Evolutionary conservation across 2,113 vertebrate genomes (phyloP), one percentile per base, ranked within the genome.

Genomic region (Ceratotherium simum): DNA sequence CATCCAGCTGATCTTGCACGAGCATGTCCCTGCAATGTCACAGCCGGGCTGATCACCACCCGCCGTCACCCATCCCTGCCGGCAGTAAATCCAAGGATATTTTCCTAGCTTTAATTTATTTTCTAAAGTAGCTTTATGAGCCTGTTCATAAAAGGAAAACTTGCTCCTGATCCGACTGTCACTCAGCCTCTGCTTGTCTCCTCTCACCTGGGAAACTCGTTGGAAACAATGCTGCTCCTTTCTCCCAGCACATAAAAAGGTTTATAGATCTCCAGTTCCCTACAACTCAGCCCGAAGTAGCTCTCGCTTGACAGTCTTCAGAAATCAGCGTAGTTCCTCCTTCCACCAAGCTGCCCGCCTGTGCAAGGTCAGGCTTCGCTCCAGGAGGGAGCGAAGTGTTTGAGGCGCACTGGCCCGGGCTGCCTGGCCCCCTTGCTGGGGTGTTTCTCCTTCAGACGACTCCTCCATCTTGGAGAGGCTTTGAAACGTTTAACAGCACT

Each of bases 241-340:
- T 94, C 97, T 98, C 92, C 92, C 29, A 2, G 76, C 98, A 98
- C 98, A 98, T 99, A 98, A 98, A 98, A 99, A 97, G 98, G 97
- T 98, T 99, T 99, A 99, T 98, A 98, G 98, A 98, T 98, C 98
- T 99, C 98, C 95, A 97, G 98, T 97, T 98, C 97, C 98, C 98
- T 98, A 98, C 98, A 99, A 99, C 97, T 99, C 98, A 99, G 98
- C 97, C 98, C 97, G 97, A 98, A 99, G 98, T 98, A 98, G 98
- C 97, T 98, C 39, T 89, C 89, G 18, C 95, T 98, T 98, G 99
- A 99, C 99, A 98, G 98, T 98, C 95, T 97, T 98, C 98, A 97
- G 98, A 98, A 98, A 98, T 98, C 98, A 98, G 82, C 86, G 36
- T 93, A 93, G 86, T 98, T 98, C 96, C 96, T 88, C 94, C 84